These are phyloP conservation scores for Bagarius yarrelli DNA, from an alignment of 2,113 vertebrate species.

Conservation along the genomic window DNA sequence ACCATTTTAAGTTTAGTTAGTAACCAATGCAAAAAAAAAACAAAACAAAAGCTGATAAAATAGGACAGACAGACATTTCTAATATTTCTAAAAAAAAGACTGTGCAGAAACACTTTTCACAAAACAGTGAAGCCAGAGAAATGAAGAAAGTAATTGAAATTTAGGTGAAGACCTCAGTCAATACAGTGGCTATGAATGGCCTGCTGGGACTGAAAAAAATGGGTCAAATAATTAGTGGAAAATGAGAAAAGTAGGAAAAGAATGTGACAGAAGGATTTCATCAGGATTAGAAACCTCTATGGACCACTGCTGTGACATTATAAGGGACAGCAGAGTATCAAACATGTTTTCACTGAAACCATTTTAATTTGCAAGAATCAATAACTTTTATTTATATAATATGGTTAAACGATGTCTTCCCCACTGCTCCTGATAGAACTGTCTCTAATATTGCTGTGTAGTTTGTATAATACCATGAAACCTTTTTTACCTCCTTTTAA, in stretches of 20 bases:
- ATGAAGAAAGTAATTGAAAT: conserved; percentile 46
- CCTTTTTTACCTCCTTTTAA: no score
- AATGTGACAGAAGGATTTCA: conserved; percentile 24
- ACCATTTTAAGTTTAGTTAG: no score
- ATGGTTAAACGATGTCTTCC: background rate
- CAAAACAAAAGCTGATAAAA: no score
- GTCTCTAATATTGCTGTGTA: no score
- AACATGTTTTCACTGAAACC: background rate
- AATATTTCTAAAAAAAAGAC: no score
- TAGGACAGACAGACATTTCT: no score
- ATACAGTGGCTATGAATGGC: conserved; percentile 61
- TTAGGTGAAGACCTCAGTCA: conserved; percentile 70
- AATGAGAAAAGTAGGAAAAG: background rate
- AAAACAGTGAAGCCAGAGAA: background rate
- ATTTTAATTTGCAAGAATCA: no score
- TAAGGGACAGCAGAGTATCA: background rate
- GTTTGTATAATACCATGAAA: no score
- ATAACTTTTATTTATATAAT: background rate
- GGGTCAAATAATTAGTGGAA: conserved; percentile 61
- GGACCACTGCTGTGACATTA: conserved; percentile 49
- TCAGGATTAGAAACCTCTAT: conserved; percentile 51
- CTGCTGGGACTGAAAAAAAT: conserved; percentile 50
- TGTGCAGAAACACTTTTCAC: background rate
- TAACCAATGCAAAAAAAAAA: no score
- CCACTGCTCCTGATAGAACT: background rate